Evolutionary conservation across 2,113 vertebrate genomes (phyloP), one percentile per base, ranked within the genome.

Genomic region (Lasiurus borealis): DNA sequence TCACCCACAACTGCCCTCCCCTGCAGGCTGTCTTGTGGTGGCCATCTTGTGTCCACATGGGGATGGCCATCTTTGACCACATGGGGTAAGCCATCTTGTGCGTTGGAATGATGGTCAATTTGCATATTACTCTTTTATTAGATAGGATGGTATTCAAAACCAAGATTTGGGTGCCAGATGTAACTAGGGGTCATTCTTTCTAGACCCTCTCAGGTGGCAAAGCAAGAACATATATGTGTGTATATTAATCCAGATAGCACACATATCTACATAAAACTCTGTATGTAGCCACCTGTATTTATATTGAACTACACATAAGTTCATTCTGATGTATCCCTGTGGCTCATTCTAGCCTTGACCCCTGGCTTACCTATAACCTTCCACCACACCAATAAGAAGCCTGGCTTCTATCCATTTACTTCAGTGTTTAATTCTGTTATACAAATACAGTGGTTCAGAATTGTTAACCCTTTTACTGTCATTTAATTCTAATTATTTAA

Each of bases 401-500:
- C 23, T 69, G 44, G 15, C 57, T 29, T 34, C 31, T 8, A 19
- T 84, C 44, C 36, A 64, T 46, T 87, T 62, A 85, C 13, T 72
- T 72, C 21, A 50, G 15, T 52, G 76, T 87, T 69, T 12, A 25
- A 31, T 64, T 87, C 72, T 12, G 9, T 21, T 54, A 21, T 52
- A 64, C 5, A 78, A 8, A 25, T 62, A 34, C 3, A 69, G 59
- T 82, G 31, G 62, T 66, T 90, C 73, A 48, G 52, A 90, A 96
- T 85, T 72, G 25, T 90, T 88, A 87, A 73, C 31, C 48, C 29
- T 83, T 93, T 85, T 27, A 3, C 68, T 72, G 25, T 71, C 19
- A 64, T 73, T 87, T 66, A 59, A 84, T 93, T 85, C 66, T 93
- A 81, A 95, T 85, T 95, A 94, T 81, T 86, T 96, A 82, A 90